Conservation (phyloP, 2,888 invertebrate species). For the Agriopis marginaria region DNA sequence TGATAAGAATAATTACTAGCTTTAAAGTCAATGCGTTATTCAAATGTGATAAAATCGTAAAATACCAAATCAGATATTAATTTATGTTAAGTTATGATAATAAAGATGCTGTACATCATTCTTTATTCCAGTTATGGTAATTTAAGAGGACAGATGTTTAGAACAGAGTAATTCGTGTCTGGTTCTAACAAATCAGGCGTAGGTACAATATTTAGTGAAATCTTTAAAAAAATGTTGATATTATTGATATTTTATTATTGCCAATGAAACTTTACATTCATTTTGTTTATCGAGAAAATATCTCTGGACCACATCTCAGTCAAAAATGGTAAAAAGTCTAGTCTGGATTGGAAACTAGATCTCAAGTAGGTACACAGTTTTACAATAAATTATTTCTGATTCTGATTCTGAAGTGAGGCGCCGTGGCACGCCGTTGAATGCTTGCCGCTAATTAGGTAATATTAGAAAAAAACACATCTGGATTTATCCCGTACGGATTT, state of each 20-base stretch:
- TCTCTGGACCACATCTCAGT: too few relatives aligned
- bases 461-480: too few relatives aligned
- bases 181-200: not conserved
- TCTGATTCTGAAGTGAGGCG: too few relatives aligned
- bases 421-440: too few relatives aligned
- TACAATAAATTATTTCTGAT: too few relatives aligned
- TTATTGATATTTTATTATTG: not conserved
- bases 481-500: too few relatives aligned
- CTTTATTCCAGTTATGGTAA: conserved; percentile 4
- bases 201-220: not conserved
- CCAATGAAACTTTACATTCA: not conserved
- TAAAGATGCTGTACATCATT: conserved; percentile 1
- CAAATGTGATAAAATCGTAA: not conserved
- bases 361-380: too few relatives aligned
- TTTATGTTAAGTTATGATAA: not conserved
- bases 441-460: too few relatives aligned
- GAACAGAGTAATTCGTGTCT: not conserved
- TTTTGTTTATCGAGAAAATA: too few relatives aligned
- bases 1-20: too few relatives aligned
- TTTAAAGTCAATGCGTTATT: not conserved
- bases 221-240: not conserved
- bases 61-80: conserved; percentile 7
- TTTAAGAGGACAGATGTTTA: not conserved
- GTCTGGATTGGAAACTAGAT: too few relatives aligned
- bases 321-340: too few relatives aligned